Evolutionary conservation across 2,797 vertebrate genomes (phyloP), one percentile per base, ranked within the genome.

Genomic region (Girardinus metallicus): DNA sequence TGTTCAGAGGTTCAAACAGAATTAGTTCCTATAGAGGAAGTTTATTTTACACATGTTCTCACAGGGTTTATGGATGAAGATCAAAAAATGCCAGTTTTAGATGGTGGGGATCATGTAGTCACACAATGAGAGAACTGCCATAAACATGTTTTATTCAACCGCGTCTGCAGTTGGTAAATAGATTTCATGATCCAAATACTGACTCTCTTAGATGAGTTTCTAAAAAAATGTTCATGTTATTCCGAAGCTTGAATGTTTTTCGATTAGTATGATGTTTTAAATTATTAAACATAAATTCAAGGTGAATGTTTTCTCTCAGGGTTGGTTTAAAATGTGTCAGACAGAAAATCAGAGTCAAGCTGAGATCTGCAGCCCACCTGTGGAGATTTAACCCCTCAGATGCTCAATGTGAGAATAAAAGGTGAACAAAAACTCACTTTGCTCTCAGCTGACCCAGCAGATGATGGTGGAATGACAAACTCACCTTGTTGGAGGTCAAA

Each of bases 281-380:
- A 44, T 9, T 29, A 29, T 16, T 46, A 71, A 26, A 44, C 13
- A 71, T 16, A 44, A 29, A 46, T 44, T 13, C 12, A 15, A 46
- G 68, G 66, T 70, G 64, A 68, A 2, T n/a, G 41, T 44, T 44
- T 44, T 41, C 12, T n/a, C 39, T 1, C 5, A 43, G 23, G 23
- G 68, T 44, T 71, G 68, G 12, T 44, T 71, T 71, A 29, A 44
- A 44, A 46, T 16, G 41, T 71, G 68, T 71, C 41, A 71, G 68
- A 71, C 68, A 70, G 39, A 70, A 70, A 70, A 70, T 70, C 39
- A 13, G 23, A 41, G 66, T 71, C 68, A 43, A 44, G 41, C 68
- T 71, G 26, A 71, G 41, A n/a, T 71, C 41, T 13, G 26, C 10
- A 5, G 41, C 41, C 68, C 41, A 46, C 29, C 68, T 44, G 41